These are phyloP conservation scores for Pristis pectinata DNA, from an alignment of 2,797 vertebrate genomes.

Conservation along the genomic window DNA sequence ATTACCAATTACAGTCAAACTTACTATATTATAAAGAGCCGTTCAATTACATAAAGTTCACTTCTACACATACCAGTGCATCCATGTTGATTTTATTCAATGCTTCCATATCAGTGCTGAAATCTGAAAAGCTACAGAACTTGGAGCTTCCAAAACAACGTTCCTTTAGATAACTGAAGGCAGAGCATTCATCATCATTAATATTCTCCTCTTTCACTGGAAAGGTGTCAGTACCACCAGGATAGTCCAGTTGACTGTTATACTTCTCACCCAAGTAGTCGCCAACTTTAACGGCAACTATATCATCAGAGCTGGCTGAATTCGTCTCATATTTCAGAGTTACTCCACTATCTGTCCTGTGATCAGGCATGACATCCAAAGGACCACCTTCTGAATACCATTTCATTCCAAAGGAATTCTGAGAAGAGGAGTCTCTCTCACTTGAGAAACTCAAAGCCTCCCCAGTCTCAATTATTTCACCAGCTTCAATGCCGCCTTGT, in stretches of 20 bases:
- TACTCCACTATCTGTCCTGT: neutral
- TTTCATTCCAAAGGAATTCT: constrained; percentile 8
- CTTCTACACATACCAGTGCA: neutral
- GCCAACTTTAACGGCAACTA: neutral
- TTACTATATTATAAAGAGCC: neutral
- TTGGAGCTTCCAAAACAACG: neutral
- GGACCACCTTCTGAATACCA: constrained; percentile 18
- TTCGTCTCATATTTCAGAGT: neutral
- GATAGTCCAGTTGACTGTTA: neutral
- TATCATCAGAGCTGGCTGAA: neutral
- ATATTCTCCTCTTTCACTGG: neutral
- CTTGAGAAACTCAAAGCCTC: neutral
- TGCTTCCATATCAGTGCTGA: neutral
- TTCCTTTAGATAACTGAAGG: neutral
- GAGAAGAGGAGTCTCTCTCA: neutral
- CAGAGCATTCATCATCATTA: neutral
- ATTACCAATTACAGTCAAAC: too few species aligned
- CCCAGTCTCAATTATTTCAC: constrained; percentile 7
- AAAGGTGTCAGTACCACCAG: neutral
- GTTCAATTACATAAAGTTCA: neutral
- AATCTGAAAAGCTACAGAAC: neutral
- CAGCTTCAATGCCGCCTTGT: neutral
- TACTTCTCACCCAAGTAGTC: neutral
- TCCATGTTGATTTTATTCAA: neutral
- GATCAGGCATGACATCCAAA: neutral